Base-by-base conservation (phyloP, 2,888 invertebrate species). In the Hartigia nigra region DNA sequence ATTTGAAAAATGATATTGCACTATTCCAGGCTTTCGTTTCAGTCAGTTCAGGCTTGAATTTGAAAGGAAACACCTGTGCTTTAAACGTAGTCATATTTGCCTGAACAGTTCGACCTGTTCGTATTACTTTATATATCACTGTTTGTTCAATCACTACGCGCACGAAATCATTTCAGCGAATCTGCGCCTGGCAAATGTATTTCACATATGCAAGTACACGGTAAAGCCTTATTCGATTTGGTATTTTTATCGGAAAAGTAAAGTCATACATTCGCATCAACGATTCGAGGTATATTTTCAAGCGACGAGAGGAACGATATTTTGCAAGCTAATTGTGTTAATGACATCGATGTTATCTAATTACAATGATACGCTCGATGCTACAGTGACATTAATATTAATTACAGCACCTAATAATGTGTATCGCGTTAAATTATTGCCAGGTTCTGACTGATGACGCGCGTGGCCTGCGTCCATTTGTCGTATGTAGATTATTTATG, bases 331-430 rank as follows among this genome's bases (percentile, higher is more conserved):
- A 84, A 82, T 84, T 82, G 83, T 85, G 87, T 87, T 87, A 87
- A 88, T 87, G 86, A 84, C 82, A 81, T 78, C 74, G 82, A 83
- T 83, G 86, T 85, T 87, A 85, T 85, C 84, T 86, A 86, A 87
- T 84, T 84, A 84, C 84, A 86, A 87, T 88, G 87, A 88, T 84
- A 81, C 81, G 23, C 55, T 23, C 82, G 83, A 83, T 83, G 82
- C 76, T 79, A 77, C 31, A 55, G 55, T 77, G 9, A 76, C 81
- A 83, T 85, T 84, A 84, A 85, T 85, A 86, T 87, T 85, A 85
- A 87, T 87, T 85, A 86, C 76, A 78, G 75, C 12, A 34, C 76
- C 79, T 84, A 85, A 84, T 82, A 81, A 81, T 81, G 83, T 78
- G 79, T 81, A 82, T 85, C 81, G 82, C 83, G 81, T 85, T 81